phyloP scores from a whole-genome alignment of 1,140 invertebrate genomes.

The Battus philenor region DNA sequence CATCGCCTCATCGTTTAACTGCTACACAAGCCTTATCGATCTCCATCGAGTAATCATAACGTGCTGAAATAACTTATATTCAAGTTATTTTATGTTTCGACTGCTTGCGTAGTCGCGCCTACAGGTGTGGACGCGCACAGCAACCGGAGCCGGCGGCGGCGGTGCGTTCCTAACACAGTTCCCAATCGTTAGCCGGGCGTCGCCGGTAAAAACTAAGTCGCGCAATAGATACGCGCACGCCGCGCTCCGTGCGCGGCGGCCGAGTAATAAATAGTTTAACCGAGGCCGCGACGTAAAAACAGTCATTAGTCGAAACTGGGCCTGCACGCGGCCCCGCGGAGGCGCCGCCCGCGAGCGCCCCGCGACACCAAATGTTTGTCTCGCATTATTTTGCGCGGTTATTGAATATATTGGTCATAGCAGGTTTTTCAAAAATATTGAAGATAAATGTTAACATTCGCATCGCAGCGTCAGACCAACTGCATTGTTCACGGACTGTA shows the following conservation, averaged over 20 bases:
- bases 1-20: no score
- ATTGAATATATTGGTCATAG: not conserved
- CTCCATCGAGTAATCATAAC: no score
- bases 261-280: conserved; percentile 12
- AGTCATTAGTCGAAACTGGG: conserved; percentile 4
- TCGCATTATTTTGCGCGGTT: not conserved
- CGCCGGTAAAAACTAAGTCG: conserved; percentile 1
- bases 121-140: no score
- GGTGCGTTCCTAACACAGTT: not conserved
- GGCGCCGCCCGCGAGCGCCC: not conserved
- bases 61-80: no score
- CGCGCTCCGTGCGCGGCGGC: not conserved
- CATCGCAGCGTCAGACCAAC: no score
- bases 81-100: no score
- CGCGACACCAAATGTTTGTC: not conserved
- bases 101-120: no score
- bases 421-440: no score
- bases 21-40: no score
- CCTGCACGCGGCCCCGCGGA: not conserved
- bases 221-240: not conserved
- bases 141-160: not conserved
- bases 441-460: no score
- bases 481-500: no score
- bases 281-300: conserved; percentile 7
- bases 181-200: conserved; percentile 3